Evolutionary conservation across 1,140 invertebrate species (phyloP), one percentile per base, ranked within the genome.

Genomic region (Cydia splendana): DNA sequence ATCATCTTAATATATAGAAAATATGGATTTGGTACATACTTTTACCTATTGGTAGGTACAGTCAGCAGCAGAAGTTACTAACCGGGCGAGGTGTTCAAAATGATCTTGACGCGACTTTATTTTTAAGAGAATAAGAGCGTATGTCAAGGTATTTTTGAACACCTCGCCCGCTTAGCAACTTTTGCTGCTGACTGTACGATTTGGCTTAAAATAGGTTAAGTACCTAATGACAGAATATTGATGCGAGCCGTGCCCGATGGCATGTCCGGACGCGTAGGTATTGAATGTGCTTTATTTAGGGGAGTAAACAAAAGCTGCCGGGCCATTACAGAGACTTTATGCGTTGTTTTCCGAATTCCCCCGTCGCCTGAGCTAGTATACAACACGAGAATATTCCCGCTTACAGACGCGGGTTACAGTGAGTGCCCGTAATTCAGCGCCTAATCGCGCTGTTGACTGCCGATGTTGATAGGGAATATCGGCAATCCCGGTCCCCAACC

Each of bases 371-470:
- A 24, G 24, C 57, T 62, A 62, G 57, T 62, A 62, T 62, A 62
- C 57, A 24, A 62, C 57, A 62, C 57, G 57, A 62, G 57, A 62
- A 57, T 57, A 57, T 57, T 57, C 53, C 6, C 53, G 53, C n/a
- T 57, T 18, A 57, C 53, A 57, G 53, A 62, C 65, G 75, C 65
- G 65, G 67, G 67, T 71, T 38, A 42, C 67, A 42, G n/a, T 15
- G 34, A 38, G 34, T 38, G 67, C 67, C 51, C 67, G 30, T 18
- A 71, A 38, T 71, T 71, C 30, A 34, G 67, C 67, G 67, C 67
- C 67, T 71, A 71, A 71, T 38, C 67, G 67, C 30, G n/a, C 34
- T 71, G 67, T 42, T 71, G 67, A 71, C 67, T 71, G 30, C 30
- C 67, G 67, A 15, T 38, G 67, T 38, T 67, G 65, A 69, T 69